These are phyloP conservation scores for Galaxias olidus DNA, from an alignment of 2,797 vertebrate species.

Conservation along the genomic window DNA sequence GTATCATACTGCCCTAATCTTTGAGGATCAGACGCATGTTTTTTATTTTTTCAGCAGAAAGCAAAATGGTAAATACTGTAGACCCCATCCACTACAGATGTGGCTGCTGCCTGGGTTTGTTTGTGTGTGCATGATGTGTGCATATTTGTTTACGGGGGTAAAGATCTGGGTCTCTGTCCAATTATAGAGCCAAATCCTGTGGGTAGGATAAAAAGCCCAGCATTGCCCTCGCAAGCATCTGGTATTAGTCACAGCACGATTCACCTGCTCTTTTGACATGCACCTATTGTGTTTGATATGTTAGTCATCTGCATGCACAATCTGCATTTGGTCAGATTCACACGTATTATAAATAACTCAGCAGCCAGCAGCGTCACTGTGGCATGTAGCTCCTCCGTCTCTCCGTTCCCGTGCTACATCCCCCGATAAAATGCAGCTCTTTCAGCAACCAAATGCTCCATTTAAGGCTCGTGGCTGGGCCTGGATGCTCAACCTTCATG, in stretches of 20 bases:
- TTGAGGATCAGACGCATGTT: no score
- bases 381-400: constrained; percentile 42
- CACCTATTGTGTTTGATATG: constrained; percentile 56
- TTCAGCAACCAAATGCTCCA: background rate
- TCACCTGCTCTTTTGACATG: constrained; percentile 59
- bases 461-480: constrained; percentile 41
- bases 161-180: constrained; percentile 14
- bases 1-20: no score
- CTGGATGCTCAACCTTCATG: constrained; percentile 42
- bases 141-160: constrained; percentile 5
- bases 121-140: background rate
- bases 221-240: constrained; percentile 52
- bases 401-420: constrained; percentile 38
- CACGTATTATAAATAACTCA: constrained; percentile 72
- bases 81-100: no score
- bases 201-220: constrained; percentile 33
- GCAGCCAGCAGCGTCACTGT: constrained; percentile 48
- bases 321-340: constrained; percentile 75
- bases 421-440: no score
- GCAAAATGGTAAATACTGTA: no score
- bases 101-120: background rate
- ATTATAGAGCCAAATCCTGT: constrained; percentile 35
- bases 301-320: constrained; percentile 74
- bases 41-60: no score
- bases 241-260: constrained; percentile 65